A percentile compares a stretch with the other conserved stretches of the same genome.
Evolutionary conservation across 2,888 invertebrate genomes (phyloP).

Genomic region (Agrotis segetum): DNA sequence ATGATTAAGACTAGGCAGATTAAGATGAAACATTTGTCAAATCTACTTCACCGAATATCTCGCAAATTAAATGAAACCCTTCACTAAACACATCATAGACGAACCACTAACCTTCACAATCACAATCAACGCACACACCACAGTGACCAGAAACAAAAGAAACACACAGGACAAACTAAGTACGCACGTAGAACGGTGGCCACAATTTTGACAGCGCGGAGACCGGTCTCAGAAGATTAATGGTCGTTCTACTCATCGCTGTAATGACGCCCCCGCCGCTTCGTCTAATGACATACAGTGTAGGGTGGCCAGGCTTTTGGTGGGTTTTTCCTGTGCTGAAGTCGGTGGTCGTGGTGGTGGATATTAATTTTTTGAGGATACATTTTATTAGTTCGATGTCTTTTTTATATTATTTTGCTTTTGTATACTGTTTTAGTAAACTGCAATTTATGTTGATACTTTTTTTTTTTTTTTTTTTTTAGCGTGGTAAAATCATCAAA

Average conservation of each 20-base stretch:
- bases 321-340: neutral
- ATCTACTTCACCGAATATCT: neutral
- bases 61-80: neutral
- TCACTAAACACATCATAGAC: constrained; percentile 16
- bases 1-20: neutral
- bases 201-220: constrained; percentile 89
- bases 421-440: too few species aligned
- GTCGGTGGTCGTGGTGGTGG: neutral
- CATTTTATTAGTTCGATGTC: neutral
- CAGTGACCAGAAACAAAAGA: constrained; percentile 72
- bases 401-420: neutral
- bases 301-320: constrained; percentile 71
- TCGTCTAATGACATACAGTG: constrained; percentile 88
- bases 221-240: constrained; percentile 89
- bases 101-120: constrained; percentile 36
- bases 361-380: neutral
- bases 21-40: neutral
- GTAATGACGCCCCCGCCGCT: constrained; percentile 89
- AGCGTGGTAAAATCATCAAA: too few species aligned
- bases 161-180: constrained; percentile 55
- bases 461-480: too few species aligned
- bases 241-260: constrained; percentile 89
- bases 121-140: constrained; percentile 57
- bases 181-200: constrained; percentile 78
- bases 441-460: too few species aligned